Base-by-base conservation (phyloP, 2,888 invertebrate genomes). In the Sipha maydis region DNA sequence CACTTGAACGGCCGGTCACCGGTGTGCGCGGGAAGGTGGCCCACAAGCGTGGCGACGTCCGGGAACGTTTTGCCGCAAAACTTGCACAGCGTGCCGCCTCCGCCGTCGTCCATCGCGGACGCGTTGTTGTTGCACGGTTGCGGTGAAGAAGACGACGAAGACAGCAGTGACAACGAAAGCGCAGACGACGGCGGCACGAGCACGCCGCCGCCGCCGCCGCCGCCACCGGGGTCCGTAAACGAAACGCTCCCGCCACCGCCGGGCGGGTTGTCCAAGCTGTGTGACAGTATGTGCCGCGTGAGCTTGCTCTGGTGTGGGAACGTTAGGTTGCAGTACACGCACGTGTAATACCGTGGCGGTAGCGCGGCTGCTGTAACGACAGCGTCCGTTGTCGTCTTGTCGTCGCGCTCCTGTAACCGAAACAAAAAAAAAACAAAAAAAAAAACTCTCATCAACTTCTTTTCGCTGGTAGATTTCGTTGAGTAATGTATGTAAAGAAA, bases 11-110 rank as follows among this genome's bases (percentile, higher is more conserved):
- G 97, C 91, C 97, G 93, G 92, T 97, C 97, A 90, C 97, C 97
- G 89, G 97, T 97, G 92, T 97, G 97, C 90, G 96, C 96, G 90
- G 97, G 97, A 92, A 97, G 93, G 92, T 97, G 97, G 90, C 96
- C 95, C 92, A 97, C 97, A 91, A 97, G 94, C 90, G 96, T 96
- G 90, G 96, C 95, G 90, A 97, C 97, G 92, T 97, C 97, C 90
- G 97, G 96, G 93, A 97, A 97, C 91, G 96, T 96, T 93, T 97
- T 97, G 92, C 97, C 97, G 92, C 97, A 97, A 93, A 97, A 97
- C 93, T 97, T 97, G 94, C 97, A 97, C 91, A 97, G 93, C 91
- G 97, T 97, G 90, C 89, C 90, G 82, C 82, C 85, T 25, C 80
- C 71, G 82, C 80, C 76, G 67, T 75, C 83, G n/a, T 77, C 89